Conservation (phyloP, 2,113 vertebrate genomes). For the Rhegmatorhina hoffmannsi region DNA sequence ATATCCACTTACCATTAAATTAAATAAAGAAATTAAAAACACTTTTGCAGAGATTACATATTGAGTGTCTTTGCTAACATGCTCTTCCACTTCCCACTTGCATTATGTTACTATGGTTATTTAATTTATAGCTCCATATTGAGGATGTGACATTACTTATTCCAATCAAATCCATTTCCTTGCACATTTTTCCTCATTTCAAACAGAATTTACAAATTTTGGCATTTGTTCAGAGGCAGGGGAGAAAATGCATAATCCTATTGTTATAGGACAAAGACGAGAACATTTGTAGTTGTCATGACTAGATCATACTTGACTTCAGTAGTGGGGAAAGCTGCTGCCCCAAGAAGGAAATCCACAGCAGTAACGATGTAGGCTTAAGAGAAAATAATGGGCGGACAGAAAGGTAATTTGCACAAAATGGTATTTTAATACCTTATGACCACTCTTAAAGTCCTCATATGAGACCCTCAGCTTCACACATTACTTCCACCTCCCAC, state of each 20-base stretch:
- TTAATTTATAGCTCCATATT: not conserved
- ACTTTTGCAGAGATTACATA: not conserved
- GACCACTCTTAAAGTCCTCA: not conserved
- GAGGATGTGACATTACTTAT: not conserved
- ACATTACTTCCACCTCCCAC: not conserved
- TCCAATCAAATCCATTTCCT: not conserved
- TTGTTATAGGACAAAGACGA: not conserved
- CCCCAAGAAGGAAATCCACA: not conserved
- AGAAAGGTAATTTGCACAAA: not conserved
- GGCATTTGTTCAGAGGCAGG: conserved; percentile 6
- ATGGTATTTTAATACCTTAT: not conserved
- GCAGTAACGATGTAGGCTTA: not conserved
- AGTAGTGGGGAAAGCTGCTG: not conserved
- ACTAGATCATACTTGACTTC: not conserved
- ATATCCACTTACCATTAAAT: not conserved
- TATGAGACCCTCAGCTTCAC: not conserved
- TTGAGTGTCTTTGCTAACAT: not conserved
- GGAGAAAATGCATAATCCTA: conserved; percentile 6
- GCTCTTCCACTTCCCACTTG: not conserved
- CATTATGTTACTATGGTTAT: not conserved
- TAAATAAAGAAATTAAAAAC: conserved; percentile 5
- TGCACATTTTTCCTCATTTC: not conserved
- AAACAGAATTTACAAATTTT: conserved; percentile 4
- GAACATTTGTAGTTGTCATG: not conserved
- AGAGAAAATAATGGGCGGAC: not conserved